phyloP scores from a whole-genome alignment of 1,140 invertebrate species.

The Reticulitermes speratus region DNA sequence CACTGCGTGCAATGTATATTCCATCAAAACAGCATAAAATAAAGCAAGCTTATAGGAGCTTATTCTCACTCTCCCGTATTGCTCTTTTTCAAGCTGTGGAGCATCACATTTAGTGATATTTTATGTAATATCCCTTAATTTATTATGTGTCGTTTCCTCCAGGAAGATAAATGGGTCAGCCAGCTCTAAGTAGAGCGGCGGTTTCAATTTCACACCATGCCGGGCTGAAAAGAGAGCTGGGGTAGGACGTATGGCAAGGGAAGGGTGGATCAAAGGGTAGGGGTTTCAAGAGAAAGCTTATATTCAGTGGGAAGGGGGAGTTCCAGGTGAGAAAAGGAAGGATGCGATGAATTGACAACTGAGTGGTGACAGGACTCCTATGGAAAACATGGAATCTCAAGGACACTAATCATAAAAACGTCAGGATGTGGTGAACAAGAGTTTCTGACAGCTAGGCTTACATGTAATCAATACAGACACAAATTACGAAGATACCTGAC shows the following conservation, averaged over 20 bases:
- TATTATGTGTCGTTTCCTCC: constrained; percentile 18
- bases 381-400: background rate
- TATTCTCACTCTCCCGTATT: background rate
- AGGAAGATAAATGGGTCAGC: constrained; percentile 15
- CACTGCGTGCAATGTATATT: background rate
- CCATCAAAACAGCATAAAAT: constrained; percentile 16
- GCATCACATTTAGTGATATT: constrained; percentile 19
- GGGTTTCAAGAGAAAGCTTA: constrained; percentile 6
- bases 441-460: too few species aligned
- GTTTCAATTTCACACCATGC: constrained; percentile 11
- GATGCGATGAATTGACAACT: background rate
- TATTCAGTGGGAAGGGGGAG: background rate
- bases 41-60: constrained; percentile 15
- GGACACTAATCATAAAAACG: too few species aligned
- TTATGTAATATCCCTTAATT: constrained; percentile 19
- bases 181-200: constrained; percentile 5
- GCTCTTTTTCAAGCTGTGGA: constrained; percentile 9
- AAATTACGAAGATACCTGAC: too few species aligned
- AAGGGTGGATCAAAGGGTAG: constrained; percentile 8
- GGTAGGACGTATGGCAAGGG: background rate
- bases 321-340: background rate
- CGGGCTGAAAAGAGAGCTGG: background rate
- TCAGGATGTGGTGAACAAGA: too few species aligned
- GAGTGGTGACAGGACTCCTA: too few species aligned
- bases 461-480: too few species aligned